A percentile compares a stretch with the other conserved stretches of the same genome.
phyloP scores from a whole-genome alignment of 2,888 invertebrate species.

The Penaeus monodon region DNA sequence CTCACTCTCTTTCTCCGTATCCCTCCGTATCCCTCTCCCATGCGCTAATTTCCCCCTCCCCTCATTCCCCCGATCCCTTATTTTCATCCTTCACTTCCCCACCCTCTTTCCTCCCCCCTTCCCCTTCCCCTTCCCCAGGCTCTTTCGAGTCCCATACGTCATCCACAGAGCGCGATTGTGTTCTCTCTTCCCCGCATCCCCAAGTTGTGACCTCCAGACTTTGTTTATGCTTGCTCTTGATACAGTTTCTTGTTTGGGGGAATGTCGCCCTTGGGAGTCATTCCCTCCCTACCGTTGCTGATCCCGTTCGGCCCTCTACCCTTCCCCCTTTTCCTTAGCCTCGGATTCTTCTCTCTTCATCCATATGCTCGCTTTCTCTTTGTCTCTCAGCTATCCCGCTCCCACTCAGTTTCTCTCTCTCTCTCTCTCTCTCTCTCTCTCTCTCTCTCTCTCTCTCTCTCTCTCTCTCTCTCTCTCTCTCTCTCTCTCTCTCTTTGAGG shows the following conservation, averaged over 20 bases:
- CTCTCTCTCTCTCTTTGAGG: neutral
- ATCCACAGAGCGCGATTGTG: neutral
- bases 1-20: no score
- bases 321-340: neutral
- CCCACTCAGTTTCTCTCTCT: neutral
- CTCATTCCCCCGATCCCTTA: no score
- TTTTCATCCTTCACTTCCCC: no score
- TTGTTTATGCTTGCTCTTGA: constrained; percentile 41
- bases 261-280: constrained; percentile 20
- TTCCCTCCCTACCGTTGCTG: neutral
- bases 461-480: no score
- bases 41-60: no score
- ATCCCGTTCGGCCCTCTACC: neutral
- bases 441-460: no score
- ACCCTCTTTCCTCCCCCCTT: no score
- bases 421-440: neutral
- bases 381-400: neutral
- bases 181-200: neutral
- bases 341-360: no score
- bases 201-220: constrained; percentile 5
- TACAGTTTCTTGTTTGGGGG: constrained; percentile 32
- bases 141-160: no score
- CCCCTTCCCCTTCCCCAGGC: no score
- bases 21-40: no score
- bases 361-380: no score